A percentile compares a stretch with the other conserved stretches of the same genome.
Conservation (phyloP, 2,113 vertebrate species). For the Lepus europaeus region DNA sequence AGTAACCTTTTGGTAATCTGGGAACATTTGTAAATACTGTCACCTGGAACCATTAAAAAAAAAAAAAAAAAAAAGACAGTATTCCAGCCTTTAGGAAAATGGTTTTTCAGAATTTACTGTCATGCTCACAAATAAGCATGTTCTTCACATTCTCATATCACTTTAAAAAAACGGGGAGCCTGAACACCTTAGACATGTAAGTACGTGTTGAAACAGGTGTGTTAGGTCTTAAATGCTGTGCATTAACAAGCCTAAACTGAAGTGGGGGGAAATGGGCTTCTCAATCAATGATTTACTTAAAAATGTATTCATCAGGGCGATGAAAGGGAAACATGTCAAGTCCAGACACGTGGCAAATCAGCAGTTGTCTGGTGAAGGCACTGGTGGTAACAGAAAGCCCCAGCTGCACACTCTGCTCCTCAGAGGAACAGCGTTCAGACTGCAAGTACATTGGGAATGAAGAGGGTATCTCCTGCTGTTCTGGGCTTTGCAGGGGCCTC, state of each 20-base stretch:
- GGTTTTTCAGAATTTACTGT: neutral
- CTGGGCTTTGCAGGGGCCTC: neutral
- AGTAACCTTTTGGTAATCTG: slow-evolving; percentile 11
- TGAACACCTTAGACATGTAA: neutral
- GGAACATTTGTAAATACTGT: neutral
- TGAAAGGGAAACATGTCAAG: neutral
- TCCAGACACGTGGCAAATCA: neutral
- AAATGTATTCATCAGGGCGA: neutral
- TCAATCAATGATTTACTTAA: slow-evolving; percentile 18
- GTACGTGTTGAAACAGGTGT: neutral
- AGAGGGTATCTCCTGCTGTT: slow-evolving; percentile 44
- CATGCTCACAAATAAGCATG: slow-evolving; percentile 40
- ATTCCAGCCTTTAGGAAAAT: neutral
- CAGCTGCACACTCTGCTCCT: neutral
- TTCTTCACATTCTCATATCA: neutral
- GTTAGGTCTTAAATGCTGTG: neutral
- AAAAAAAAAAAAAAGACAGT: neutral
- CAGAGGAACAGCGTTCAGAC: fast-evolving
- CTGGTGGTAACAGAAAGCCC: fast-evolving
- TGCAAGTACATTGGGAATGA: neutral
- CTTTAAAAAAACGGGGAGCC: neutral
- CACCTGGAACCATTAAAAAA: neutral
- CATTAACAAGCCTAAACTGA: neutral
- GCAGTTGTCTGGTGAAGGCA: neutral
- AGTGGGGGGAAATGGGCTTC: neutral